Evolutionary conservation across 2,888 invertebrate genomes (phyloP).

Genomic region (Hartigia nigra): DNA sequence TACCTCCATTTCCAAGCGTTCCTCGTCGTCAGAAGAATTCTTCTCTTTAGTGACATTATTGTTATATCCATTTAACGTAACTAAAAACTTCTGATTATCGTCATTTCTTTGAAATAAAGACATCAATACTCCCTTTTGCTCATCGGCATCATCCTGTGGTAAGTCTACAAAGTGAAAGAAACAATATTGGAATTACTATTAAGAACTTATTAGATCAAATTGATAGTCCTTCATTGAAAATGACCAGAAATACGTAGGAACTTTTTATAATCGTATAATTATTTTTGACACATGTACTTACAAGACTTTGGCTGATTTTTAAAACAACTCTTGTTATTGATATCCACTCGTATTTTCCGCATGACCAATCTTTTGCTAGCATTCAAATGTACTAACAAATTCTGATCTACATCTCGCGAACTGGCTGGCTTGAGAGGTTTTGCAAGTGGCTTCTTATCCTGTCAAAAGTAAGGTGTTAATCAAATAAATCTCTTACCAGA

Average conservation of each 20-base stretch:
- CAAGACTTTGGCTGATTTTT: not conserved
- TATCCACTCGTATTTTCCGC: slow-evolving; percentile 61
- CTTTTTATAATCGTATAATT: slow-evolving; percentile 1
- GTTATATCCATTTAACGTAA: slow-evolving; percentile 62
- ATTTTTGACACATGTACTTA: not conserved
- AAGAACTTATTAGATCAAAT: not conserved
- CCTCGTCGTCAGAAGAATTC: slow-evolving; percentile 50
- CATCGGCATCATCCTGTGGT: slow-evolving; percentile 50
- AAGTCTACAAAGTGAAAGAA: slow-evolving; percentile 42
- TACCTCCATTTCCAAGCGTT: slow-evolving; percentile 58
- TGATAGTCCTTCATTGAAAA: not conserved
- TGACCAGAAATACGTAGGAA: not conserved
- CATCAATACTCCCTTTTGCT: slow-evolving; percentile 60
- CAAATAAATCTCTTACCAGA: not conserved
- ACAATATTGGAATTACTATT: not conserved
- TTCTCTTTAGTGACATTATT: slow-evolving; percentile 54
- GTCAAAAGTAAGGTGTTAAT: slow-evolving; percentile 29
- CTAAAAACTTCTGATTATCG: slow-evolving; percentile 61
- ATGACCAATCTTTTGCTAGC: slow-evolving; percentile 57
- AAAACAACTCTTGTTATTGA: not conserved
- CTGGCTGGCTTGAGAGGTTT: slow-evolving; percentile 44
- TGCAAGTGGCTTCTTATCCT: slow-evolving; percentile 51
- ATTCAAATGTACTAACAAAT: slow-evolving; percentile 60
- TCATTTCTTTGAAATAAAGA: slow-evolving; percentile 61
- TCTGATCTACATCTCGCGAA: slow-evolving; percentile 52